Conservation (phyloP, 2,888 invertebrate species). For the Drosophila monieri region DNA sequence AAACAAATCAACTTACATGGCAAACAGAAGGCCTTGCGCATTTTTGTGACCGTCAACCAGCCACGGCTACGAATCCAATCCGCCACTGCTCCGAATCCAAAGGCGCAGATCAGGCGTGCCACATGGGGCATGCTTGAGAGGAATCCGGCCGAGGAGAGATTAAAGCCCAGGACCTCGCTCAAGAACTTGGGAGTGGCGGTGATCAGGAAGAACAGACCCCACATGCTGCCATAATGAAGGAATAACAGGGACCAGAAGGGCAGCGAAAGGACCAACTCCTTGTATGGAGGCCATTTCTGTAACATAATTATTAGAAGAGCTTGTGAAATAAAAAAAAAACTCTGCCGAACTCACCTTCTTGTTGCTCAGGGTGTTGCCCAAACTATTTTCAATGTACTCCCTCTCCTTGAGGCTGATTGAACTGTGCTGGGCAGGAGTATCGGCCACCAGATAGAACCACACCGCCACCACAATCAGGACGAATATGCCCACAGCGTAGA, state of each 20-base stretch:
- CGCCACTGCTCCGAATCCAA: conserved; percentile 89
- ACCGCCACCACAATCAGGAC: conserved; percentile 85
- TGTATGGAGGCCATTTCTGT: conserved; percentile 88
- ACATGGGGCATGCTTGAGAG: conserved; percentile 89
- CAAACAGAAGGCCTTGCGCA: conserved; percentile 88
- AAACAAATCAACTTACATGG: conserved; percentile 85
- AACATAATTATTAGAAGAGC: conserved; percentile 1
- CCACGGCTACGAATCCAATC: conserved; percentile 86
- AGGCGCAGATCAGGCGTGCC: conserved; percentile 88
- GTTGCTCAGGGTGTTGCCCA: conserved; percentile 86
- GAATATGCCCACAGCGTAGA: conserved; percentile 87
- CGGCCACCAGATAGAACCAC: conserved; percentile 88
- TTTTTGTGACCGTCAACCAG: conserved; percentile 85
- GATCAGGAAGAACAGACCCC: conserved; percentile 90
- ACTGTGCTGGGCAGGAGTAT: conserved; percentile 87
- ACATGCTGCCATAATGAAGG: conserved; percentile 90
- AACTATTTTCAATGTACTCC: conserved; percentile 86
- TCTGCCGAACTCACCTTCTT: conserved; percentile 84
- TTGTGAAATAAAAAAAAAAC: background rate
- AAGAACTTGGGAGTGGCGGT: conserved; percentile 91
- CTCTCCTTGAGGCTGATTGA: conserved; percentile 87
- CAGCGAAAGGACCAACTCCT: conserved; percentile 86
- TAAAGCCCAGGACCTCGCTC: conserved; percentile 89
- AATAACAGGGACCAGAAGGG: conserved; percentile 88
- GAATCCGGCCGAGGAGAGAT: conserved; percentile 88